Evolutionary conservation across 2,113 vertebrate species (phyloP), one percentile per base, ranked within the genome.

Genomic region (Pterocles orientalis): DNA sequence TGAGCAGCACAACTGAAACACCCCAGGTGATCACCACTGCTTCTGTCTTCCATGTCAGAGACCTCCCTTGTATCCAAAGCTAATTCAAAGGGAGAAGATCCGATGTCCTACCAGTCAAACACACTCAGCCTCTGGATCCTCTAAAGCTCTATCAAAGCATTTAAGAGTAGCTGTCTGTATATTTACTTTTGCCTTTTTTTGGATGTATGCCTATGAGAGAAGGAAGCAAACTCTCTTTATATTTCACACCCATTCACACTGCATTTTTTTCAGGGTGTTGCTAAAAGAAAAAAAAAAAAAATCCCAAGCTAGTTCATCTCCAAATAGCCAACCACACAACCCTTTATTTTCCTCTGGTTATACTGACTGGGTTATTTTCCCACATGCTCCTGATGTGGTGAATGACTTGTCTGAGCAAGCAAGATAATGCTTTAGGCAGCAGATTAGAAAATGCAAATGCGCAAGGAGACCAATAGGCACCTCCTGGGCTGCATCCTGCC

Each of bases 341-440:
- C 72, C 82, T 84, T 71, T 73, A 23, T 88, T 95, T 95, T 75
- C 83, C 82, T 85, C 43, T 29, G 41, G 76, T 91, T 80, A 53
- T 68, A 82, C 57, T 10, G 45, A 91, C 95, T 43, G 73, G 41
- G 73, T 90, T 95, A 62, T 95, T 97, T 98, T 98, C 98, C 97
- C 97, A 98, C 96, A 96, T 33, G 18, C 90, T 95, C 95, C 90
- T 69, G 85, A 48, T 81, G 89, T 79, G 94, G 95, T 24, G 77
- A 92, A 62, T 18, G 77, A 93, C 98, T 97, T 98, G 97, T 95
- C 97, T 97, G 94, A 97, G 80, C 98, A 98, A 87, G 98, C 86
- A 84, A 90, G 93, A 94, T 77, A 97, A 94, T 82, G 57, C 96
- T 96, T 86, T 80, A 95, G 90, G 97, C 97, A 96, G 96, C 92